Percentiles rank a stretch among this genome's conserved stretches.
phyloP scores from a whole-genome alignment of 2,888 invertebrate species.

The Allacma fusca region DNA sequence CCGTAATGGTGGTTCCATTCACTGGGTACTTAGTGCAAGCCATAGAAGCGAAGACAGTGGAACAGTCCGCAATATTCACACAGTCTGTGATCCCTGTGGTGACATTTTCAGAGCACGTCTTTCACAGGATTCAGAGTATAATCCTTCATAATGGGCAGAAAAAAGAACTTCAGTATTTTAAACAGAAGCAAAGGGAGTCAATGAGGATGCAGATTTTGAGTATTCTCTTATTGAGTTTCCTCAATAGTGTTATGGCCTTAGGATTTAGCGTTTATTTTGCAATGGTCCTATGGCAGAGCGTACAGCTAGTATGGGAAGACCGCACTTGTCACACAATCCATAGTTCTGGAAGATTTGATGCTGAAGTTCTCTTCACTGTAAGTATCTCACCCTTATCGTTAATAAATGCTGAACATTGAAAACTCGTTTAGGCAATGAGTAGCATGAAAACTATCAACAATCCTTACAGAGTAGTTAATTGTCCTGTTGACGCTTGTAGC shows the following conservation, averaged over 20 bases:
- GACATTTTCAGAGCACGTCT: not conserved
- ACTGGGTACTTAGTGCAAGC: not conserved
- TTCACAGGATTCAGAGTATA: not conserved
- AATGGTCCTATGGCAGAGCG: not conserved
- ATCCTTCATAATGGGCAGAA: constrained; percentile 13
- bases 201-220: not conserved
- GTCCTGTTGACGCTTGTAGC: too few species aligned
- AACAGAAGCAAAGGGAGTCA: not conserved
- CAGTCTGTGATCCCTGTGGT: not conserved
- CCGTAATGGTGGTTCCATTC: not conserved
- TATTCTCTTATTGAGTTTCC: not conserved
- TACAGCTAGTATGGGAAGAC: not conserved
- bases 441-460: too few species aligned
- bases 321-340: not conserved
- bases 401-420: too few species aligned
- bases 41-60: not conserved
- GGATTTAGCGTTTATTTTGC: not conserved
- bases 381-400: too few species aligned
- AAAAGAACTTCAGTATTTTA: not conserved
- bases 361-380: constrained; percentile 18
- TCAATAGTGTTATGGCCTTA: not conserved
- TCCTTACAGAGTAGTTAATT: too few species aligned
- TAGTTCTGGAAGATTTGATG: not conserved
- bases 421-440: too few species aligned
- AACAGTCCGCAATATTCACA: not conserved